A percentile compares a stretch with the other conserved stretches of the same genome.
Conservation (phyloP, 2,113 vertebrate genomes). For the Tiliqua scincoides region DNA sequence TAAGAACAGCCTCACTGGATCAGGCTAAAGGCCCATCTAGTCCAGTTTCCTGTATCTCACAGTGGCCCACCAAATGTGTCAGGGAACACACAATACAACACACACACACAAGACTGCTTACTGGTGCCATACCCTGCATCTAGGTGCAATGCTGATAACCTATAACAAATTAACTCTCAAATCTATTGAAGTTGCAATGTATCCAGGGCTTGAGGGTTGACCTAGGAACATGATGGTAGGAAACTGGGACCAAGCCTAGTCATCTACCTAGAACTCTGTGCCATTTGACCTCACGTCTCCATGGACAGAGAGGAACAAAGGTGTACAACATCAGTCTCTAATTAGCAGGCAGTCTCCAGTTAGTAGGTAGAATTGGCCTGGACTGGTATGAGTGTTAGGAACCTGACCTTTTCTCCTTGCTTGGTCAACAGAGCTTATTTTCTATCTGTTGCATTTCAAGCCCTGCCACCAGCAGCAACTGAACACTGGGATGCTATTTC, state of each 20-base stretch:
- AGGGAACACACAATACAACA: too few relatives aligned
- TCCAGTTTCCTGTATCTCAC: too few relatives aligned
- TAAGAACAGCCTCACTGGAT: too few relatives aligned
- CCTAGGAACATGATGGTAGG: neutral
- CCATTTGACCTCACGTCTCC: neutral
- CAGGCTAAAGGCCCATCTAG: too few relatives aligned
- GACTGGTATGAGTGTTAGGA: too few relatives aligned
- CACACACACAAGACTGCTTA: too few relatives aligned
- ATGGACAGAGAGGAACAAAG: neutral
- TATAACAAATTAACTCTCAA: neutral
- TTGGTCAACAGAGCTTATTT: neutral
- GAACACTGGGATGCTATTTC: too few relatives aligned
- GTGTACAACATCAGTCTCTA: neutral
- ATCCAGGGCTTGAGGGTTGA: neutral
- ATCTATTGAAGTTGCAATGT: neutral
- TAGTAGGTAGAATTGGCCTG: too few relatives aligned
- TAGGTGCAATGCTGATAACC: neutral
- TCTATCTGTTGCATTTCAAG: neutral
- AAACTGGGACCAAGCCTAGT: neutral
- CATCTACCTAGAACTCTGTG: neutral
- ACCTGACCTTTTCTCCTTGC: too few relatives aligned
- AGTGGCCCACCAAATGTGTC: too few relatives aligned
- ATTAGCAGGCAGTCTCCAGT: too few relatives aligned
- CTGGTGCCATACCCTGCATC: too few relatives aligned
- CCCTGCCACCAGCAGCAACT: neutral